Conservation (phyloP, 2,888 invertebrate genomes). For the Spisula subtruncata region DNA sequence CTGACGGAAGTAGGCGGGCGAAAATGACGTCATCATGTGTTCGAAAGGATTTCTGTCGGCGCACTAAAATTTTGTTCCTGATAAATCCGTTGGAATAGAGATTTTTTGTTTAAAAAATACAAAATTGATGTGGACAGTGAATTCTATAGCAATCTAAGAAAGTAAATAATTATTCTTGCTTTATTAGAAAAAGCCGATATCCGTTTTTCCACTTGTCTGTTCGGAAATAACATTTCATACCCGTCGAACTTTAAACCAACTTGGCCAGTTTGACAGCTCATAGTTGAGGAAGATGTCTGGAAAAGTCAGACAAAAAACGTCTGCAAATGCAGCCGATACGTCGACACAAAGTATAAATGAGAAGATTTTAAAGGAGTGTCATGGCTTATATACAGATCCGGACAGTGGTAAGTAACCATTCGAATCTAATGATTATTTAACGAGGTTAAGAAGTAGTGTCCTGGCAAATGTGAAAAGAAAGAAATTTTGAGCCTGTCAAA, state of each 20-base stretch:
- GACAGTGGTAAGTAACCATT: constrained; percentile 87
- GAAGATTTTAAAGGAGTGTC: constrained; percentile 89
- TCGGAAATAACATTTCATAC: constrained; percentile 42
- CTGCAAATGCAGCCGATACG: constrained; percentile 87
- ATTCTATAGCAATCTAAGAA: background rate
- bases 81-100: background rate
- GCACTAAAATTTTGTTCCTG: background rate
- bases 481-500: constrained; percentile 37
- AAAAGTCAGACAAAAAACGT: constrained; percentile 86
- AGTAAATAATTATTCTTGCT: background rate
- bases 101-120: background rate
- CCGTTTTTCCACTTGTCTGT: constrained; percentile 47
- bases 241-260: constrained; percentile 54
- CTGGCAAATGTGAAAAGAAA: constrained; percentile 30
- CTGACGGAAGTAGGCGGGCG: constrained; percentile 85
- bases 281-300: constrained; percentile 84
- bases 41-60: constrained; percentile 34
- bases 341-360: constrained; percentile 88
- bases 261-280: constrained; percentile 77
- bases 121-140: background rate
- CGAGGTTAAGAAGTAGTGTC: constrained; percentile 8
- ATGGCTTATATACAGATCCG: constrained; percentile 88
- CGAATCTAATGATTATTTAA: constrained; percentile 11
- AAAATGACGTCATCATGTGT: constrained; percentile 29
- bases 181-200: background rate